Conservation (phyloP, 1,140 invertebrate species). For the Microplitis demolitor region DNA sequence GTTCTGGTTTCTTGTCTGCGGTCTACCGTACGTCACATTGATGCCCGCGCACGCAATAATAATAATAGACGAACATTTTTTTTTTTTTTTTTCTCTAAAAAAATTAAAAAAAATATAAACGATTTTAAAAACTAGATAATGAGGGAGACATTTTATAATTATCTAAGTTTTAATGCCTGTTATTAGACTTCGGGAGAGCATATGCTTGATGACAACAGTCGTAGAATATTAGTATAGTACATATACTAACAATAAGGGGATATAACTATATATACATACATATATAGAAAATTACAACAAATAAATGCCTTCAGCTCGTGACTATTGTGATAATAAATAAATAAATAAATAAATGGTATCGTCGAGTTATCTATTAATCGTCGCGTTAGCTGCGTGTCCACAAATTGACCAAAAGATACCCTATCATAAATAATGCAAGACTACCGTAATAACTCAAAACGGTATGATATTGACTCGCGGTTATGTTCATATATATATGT, state of each 20-base stretch:
- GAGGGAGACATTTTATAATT: too few species aligned
- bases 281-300: not conserved
- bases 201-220: too few species aligned
- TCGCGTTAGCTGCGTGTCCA: conserved; percentile 2
- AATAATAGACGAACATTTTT: not conserved
- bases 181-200: too few species aligned
- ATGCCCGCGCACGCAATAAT: conserved; percentile 1
- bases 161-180: too few species aligned
- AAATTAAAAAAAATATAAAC: too few species aligned
- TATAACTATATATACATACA: too few species aligned
- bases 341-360: conserved; percentile 23
- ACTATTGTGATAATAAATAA: conserved; percentile 10
- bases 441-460: too few species aligned
- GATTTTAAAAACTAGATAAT: too few species aligned
- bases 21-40: conserved; percentile 10
- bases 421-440: not conserved
- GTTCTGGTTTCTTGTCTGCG: conserved; percentile 40
- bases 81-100: too few species aligned
- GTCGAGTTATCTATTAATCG: conserved; percentile 23
- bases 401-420: not conserved
- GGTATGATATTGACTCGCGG: too few species aligned
- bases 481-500: not conserved
- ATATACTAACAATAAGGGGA: too few species aligned
- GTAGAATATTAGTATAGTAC: too few species aligned
- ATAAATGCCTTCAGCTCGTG: not conserved